Base-by-base conservation (phyloP, 1,140 invertebrate genomes). In the Dolichoris vasculosae region DNA sequence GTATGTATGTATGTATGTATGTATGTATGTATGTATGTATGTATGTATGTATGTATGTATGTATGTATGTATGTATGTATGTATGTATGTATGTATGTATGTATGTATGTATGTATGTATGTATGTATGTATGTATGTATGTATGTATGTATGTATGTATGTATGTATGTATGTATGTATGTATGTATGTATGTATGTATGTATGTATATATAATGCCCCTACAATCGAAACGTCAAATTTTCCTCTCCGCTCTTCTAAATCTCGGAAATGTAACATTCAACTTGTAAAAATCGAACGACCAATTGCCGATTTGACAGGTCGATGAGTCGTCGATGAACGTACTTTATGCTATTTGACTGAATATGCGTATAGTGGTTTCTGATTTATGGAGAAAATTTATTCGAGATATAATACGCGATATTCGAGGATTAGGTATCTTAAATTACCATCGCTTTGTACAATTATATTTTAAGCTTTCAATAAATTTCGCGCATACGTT, bases 261-360 rank as follows among this genome's bases (percentile, higher is more conserved):
- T 69, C 79, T 69, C 63, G 40, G 4, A 6, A 35, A 11, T 38
- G 51, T 1, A 64, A 51, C 32, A 81, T n/a, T 13, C 15, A 67
- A 30, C 26, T 43, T 40, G 40, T 48, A 35, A n/a, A 17, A 63
- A n/a, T n/a, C n/a, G n/a, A n/a, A 40, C 8, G 79, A 46, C n/a
- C 9, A 43, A 64, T 64, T 43, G 77, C 63, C 38, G 77, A 79
- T 15, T 43, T 64, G 77, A 40, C 77, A 43, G 77, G 7, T 59
- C 51, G 51, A 35, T 59, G 51, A 63, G 48, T 77, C 51, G 30
- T 1, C 13, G n/a, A 23, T 35, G 75, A 48, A 40, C 76, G 43
- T 46, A 13, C 43, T 46, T 63, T 63, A 38, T 43, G 40, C 64
- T 64, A 64, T 64, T 40, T 35, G 35, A 30, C 26, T 59, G 76